These are phyloP conservation scores for Eciton burchellii DNA, from an alignment of 1,140 invertebrate species.

Conservation along the genomic window DNA sequence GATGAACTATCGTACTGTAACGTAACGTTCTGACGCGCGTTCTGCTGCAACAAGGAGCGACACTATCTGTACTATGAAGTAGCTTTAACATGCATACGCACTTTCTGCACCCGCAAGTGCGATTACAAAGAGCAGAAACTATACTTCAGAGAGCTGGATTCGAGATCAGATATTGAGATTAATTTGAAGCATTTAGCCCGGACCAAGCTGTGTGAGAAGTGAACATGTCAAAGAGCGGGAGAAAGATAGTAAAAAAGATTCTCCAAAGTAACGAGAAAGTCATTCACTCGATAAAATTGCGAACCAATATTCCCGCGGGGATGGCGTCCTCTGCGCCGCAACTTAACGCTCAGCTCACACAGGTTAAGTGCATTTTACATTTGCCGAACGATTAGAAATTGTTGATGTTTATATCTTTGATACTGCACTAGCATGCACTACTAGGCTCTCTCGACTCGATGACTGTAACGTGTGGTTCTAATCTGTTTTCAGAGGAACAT, in stretches of 20 bases:
- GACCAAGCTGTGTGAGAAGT: too few relatives aligned
- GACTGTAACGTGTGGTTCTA: background rate
- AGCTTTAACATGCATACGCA: too few relatives aligned
- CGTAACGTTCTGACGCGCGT: too few relatives aligned
- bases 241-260: conserved; percentile 89
- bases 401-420: background rate
- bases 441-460: conserved; percentile 26
- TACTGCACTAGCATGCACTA: background rate
- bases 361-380: conserved; percentile 87
- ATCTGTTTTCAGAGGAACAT: conserved; percentile 92
- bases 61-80: too few relatives aligned
- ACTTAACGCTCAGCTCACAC: conserved; percentile 95
- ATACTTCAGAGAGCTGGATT: too few relatives aligned
- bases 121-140: too few relatives aligned
- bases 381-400: too few relatives aligned
- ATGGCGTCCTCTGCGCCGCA: conserved; percentile 95
- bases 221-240: conserved; percentile 91
- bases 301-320: conserved; percentile 93
- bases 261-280: conserved; percentile 91
- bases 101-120: too few relatives aligned
- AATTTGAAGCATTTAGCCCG: too few relatives aligned
- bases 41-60: too few relatives aligned
- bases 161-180: too few relatives aligned
- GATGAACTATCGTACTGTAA: too few relatives aligned
- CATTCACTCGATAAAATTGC: conserved; percentile 90